These are phyloP conservation scores for Caiman crocodilus DNA, from an alignment of 2,797 vertebrate genomes.

Conservation along the genomic window DNA sequence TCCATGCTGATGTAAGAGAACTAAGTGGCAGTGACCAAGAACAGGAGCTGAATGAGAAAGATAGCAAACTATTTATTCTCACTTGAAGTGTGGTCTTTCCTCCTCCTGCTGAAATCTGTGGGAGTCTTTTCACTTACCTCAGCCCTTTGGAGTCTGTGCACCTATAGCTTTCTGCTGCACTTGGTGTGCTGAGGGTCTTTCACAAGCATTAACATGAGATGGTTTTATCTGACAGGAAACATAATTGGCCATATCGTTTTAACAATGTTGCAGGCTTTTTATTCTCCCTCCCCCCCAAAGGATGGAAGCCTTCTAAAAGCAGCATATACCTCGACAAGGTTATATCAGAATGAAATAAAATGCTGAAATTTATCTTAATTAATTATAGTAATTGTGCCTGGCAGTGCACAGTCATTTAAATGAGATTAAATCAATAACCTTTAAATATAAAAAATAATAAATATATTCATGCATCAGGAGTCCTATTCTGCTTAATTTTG, in stretches of 20 bases:
- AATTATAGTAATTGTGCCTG: constrained; percentile 63
- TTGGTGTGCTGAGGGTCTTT: neutral
- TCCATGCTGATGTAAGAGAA: too few species aligned
- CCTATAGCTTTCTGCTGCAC: neutral
- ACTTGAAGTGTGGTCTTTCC: neutral
- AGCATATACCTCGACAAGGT: neutral
- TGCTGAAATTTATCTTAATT: constrained; percentile 36
- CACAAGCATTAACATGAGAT: neutral
- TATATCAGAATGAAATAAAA: constrained; percentile 32
- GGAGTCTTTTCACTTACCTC: neutral
- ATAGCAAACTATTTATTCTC: neutral
- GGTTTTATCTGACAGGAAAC: neutral
- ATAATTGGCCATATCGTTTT: neutral
- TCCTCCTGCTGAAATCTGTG: neutral
- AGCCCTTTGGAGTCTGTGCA: neutral
- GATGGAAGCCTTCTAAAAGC: fast-evolving
- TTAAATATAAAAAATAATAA: constrained; percentile 67
- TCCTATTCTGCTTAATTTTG: neutral
- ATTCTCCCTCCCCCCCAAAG: neutral
- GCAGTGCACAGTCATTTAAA: constrained; percentile 49
- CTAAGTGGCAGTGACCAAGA: neutral
- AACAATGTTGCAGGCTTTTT: neutral
- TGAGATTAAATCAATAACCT: constrained; percentile 62
- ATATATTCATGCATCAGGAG: constrained; percentile 44
- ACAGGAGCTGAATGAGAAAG: neutral